A percentile compares a stretch with the other conserved stretches of the same genome.
Evolutionary conservation across 2,113 vertebrate genomes (phyloP).

Genomic region (Rhabdomys dilectus): DNA sequence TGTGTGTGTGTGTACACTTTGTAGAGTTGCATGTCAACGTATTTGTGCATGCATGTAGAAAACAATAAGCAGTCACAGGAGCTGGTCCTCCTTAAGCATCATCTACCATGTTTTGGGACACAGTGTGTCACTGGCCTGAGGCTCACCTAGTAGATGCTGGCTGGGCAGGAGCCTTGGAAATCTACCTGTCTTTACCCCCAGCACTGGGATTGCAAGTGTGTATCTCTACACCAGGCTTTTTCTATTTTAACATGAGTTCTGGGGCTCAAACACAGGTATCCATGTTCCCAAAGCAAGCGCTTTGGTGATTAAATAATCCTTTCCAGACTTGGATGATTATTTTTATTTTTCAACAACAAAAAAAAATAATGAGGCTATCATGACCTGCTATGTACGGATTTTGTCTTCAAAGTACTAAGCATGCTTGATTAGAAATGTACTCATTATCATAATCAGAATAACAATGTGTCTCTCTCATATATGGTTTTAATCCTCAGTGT

Average conservation of each 20-base stretch:
- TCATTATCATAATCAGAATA: not conserved
- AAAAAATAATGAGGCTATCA: not conserved
- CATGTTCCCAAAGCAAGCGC: not conserved
- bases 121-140: not conserved
- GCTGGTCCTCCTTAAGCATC: too few species aligned
- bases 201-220: not conserved
- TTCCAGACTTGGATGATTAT: slow-evolving; percentile 77
- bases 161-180: not conserved
- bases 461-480: not conserved
- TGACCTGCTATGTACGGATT: not conserved
- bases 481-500: not conserved
- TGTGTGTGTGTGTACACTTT: not conserved
- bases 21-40: not conserved
- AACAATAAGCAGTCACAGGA: not conserved
- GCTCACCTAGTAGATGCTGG: not conserved
- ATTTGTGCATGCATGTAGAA: not conserved
- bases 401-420: not conserved
- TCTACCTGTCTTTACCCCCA: not conserved
- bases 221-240: not conserved
- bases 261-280: not conserved
- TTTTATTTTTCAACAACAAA: not conserved
- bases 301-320: not conserved
- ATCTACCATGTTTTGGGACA: not conserved
- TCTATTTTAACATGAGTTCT: not conserved
- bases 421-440: not conserved